Conservation (phyloP, 1,140 invertebrate species). For the Argopecten irradians region DNA sequence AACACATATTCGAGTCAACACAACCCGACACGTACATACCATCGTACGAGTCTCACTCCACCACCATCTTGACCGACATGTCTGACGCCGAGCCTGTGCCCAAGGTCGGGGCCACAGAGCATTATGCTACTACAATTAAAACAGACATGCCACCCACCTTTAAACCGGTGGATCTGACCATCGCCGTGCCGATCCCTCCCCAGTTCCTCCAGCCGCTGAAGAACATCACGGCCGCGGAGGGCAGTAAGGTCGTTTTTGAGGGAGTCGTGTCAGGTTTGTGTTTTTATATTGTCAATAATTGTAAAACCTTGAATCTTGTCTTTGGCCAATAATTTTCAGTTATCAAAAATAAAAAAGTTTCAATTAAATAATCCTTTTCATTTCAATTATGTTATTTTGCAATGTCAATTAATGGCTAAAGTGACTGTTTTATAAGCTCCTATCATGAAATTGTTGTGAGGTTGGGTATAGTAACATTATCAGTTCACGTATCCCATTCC, state of each 20-base stretch:
- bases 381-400: too few relatives aligned
- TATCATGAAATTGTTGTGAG: too few relatives aligned
- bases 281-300: background rate
- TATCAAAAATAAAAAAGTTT: too few relatives aligned
- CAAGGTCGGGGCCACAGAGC: slow-evolving; percentile 54
- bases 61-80: slow-evolving; percentile 63
- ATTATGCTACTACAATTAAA: slow-evolving; percentile 67
- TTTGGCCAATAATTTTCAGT: too few relatives aligned
- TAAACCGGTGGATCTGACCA: slow-evolving; percentile 73
- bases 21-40: slow-evolving; percentile 59
- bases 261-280: slow-evolving; percentile 88
- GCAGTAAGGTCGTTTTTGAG: slow-evolving; percentile 93
- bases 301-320: too few relatives aligned
- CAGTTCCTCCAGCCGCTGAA: slow-evolving; percentile 88
- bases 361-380: too few relatives aligned
- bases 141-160: slow-evolving; percentile 70
- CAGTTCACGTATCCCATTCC: too few relatives aligned
- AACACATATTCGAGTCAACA: slow-evolving; percentile 59
- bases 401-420: too few relatives aligned
- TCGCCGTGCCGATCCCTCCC: slow-evolving; percentile 82
- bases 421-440: too few relatives aligned
- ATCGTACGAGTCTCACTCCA: slow-evolving; percentile 61
- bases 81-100: slow-evolving; percentile 27
- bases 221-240: slow-evolving; percentile 73
- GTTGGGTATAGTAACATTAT: too few relatives aligned